These are phyloP conservation scores for Heliconius sara DNA, from an alignment of 2,888 invertebrate genomes.

Conservation along the genomic window DNA sequence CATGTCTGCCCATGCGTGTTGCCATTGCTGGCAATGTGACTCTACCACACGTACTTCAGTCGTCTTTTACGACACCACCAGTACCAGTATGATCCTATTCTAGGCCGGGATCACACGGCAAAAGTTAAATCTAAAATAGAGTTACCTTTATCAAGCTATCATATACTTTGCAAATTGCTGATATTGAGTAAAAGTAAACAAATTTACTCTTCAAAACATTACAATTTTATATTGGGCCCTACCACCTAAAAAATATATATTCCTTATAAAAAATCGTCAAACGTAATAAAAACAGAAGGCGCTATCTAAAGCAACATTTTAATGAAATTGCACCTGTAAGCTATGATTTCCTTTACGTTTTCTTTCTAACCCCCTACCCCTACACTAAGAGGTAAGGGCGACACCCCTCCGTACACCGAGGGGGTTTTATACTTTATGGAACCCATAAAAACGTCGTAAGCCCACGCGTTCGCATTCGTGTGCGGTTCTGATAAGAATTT, in stretches of 20 bases:
- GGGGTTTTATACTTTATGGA: constrained; percentile 43
- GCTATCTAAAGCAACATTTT: constrained; percentile 20
- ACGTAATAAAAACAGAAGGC: constrained; percentile 7
- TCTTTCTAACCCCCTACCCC: constrained; percentile 25
- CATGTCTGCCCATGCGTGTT: too few relatives aligned
- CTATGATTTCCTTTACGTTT: constrained; percentile 27
- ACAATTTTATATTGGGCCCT: not conserved
- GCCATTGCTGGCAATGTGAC: too few relatives aligned
- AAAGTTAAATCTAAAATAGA: too few relatives aligned
- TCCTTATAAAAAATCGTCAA: not conserved
- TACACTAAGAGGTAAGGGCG: constrained; percentile 13
- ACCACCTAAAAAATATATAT: not conserved
- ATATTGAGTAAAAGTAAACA: too few relatives aligned
- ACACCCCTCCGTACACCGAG: constrained; percentile 15
- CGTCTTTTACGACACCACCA: too few relatives aligned
- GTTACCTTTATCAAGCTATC: not conserved
- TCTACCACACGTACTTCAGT: too few relatives aligned
- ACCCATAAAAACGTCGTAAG: constrained; percentile 47
- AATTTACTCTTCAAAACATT: too few relatives aligned
- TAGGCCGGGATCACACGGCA: too few relatives aligned
- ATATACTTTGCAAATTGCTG: too few relatives aligned
- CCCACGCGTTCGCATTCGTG: constrained; percentile 27
- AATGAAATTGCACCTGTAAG: constrained; percentile 31
- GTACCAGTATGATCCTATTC: too few relatives aligned
- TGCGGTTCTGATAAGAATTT: constrained; percentile 30